These are phyloP conservation scores for Sminthopsis crassicaudata DNA, from an alignment of 2,113 vertebrate species.

Conservation along the genomic window DNA sequence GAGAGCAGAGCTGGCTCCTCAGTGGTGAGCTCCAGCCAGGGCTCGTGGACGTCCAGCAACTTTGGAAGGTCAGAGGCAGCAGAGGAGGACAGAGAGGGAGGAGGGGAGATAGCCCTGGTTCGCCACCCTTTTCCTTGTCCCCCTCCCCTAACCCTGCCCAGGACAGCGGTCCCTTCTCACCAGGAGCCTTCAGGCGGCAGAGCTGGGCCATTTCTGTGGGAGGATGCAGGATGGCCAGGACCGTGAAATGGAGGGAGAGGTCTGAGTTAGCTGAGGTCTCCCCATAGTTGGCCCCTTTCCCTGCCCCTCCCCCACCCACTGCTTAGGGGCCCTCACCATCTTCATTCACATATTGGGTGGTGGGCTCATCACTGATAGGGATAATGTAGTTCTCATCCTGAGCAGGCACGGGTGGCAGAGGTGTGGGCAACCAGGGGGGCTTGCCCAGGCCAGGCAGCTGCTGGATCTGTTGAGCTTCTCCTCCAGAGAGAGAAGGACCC, in stretches of 20 bases:
- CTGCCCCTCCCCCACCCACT: rapidly evolving
- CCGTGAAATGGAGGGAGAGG: not conserved
- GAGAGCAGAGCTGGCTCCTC: not conserved
- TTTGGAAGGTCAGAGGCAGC: too few species aligned
- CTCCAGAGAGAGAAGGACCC: not conserved
- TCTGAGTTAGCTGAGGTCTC: rapidly evolving
- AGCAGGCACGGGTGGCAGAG: not conserved
- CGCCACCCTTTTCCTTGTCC: not conserved
- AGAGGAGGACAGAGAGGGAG: not conserved
- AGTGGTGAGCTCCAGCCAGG: not conserved
- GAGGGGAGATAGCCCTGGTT: not conserved
- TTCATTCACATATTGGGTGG: conserved; percentile 53
- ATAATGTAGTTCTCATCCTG: conserved; percentile 66
- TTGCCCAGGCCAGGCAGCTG: conserved; percentile 32
- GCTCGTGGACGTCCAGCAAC: not conserved
- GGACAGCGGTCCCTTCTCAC: not conserved
- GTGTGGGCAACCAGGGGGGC: not conserved
- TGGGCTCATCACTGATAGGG: conserved; percentile 33
- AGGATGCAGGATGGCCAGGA: not conserved
- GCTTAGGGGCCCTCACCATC: conserved; percentile 25
- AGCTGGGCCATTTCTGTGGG: not conserved
- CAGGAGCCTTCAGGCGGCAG: not conserved
- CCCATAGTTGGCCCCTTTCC: not conserved
- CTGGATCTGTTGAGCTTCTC: not conserved
- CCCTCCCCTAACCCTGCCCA: not conserved